Base-by-base conservation (phyloP, 2,888 invertebrate species). In the Scaptodrosophila latifasciaeformis region DNA sequence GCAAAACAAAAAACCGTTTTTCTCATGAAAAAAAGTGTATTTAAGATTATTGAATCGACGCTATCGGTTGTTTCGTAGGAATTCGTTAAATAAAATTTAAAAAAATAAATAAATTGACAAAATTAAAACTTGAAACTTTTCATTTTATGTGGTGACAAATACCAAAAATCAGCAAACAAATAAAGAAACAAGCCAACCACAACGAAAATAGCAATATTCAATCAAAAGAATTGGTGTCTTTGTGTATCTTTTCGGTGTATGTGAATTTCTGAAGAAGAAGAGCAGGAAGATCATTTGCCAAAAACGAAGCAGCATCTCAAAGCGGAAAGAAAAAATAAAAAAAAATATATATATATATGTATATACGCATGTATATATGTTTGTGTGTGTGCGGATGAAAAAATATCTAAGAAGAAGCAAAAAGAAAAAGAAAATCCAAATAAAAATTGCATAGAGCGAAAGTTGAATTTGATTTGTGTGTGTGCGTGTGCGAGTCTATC, bases 221-320 rank as follows among this genome's bases (percentile, higher is more conserved):
- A 34, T 34, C 34, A 34, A 34, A 40, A 10, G 27, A 37, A 48
- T 17, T 10, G 21, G 40, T 30, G 50, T 54, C 21, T 37, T 30
- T 56, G 30, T 39, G 43, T 49, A 27, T 40, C 18, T 56, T 27
- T 27, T 4, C 9, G 27, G 42, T 61, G 29, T 49, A 37, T 55
- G 31, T 65, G 44, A 47, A 44, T 63, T n/a, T 35, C 12, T 67
- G 62, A 58, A 55, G 24, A 57, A 59, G 54, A 56, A 69, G 69
- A 72, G 69, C 69, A 70, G 59, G 34, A 34, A 74, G 67, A 74
- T 70, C 70, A 62, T 59, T 60, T 56, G 74, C 60, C 65, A 67
- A 70, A 59, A 56, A 24, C 17, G 62, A 39, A 59, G 51, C 13
- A 31, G 27, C 29, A 51, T 44, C 27, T 19, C n/a, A 12, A 13